These are phyloP conservation scores for Fulmarus glacialis DNA, from an alignment of 2,113 vertebrate species.

Conservation along the genomic window DNA sequence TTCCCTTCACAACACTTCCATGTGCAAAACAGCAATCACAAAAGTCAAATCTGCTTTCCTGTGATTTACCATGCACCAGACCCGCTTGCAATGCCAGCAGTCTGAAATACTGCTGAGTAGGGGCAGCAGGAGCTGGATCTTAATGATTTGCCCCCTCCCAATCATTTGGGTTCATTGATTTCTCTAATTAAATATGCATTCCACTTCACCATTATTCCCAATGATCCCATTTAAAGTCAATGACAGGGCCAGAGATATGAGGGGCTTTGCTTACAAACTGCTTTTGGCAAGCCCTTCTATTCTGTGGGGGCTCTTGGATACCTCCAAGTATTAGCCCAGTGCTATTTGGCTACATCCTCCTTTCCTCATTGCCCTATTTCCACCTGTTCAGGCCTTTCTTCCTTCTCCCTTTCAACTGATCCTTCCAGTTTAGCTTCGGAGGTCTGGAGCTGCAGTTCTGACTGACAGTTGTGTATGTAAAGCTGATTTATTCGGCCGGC, in stretches of 20 bases:
- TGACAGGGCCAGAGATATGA: not conserved
- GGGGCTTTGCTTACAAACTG: not conserved
- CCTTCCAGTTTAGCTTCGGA: not conserved
- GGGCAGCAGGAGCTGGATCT: not conserved
- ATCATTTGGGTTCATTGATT: conserved; percentile 16
- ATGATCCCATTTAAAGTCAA: not conserved
- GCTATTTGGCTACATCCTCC: not conserved
- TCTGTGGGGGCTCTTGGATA: not conserved
- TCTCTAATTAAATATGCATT: conserved; percentile 45
- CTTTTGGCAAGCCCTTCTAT: not conserved
- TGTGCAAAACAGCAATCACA: not conserved
- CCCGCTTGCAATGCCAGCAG: fast-evolving
- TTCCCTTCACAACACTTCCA: not conserved
- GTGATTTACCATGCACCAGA: not conserved
- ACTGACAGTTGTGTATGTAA: not conserved
- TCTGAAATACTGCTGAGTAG: not conserved
- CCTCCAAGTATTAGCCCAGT: not conserved
- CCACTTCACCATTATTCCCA: conserved; percentile 20
- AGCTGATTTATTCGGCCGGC: not conserved
- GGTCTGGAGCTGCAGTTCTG: not conserved
- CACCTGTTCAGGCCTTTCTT: not conserved
- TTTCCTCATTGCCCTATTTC: not conserved
- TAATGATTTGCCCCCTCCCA: conserved; percentile 6
- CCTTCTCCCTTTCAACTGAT: not conserved
- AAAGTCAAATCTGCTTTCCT: not conserved